Percentiles rank a stretch among this genome's conserved stretches.
These are phyloP conservation scores for Catharus fuscescens DNA, from an alignment of 2,113 vertebrate genomes.

Conservation along the genomic window DNA sequence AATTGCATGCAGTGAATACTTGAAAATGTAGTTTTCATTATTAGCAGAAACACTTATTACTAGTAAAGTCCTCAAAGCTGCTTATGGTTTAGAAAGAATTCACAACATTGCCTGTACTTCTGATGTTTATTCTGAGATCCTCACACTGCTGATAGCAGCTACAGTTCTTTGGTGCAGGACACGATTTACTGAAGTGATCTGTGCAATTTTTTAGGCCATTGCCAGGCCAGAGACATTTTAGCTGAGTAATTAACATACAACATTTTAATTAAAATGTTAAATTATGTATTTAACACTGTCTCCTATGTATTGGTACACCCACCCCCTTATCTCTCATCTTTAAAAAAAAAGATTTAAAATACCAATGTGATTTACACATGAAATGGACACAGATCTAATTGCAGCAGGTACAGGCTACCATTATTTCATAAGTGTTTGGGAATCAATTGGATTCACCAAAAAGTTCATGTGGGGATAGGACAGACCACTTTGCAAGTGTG, in stretches of 20 bases:
- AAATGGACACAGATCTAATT: neutral
- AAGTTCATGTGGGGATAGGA: accelerated
- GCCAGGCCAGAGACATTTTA: neutral
- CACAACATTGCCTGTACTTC: neutral
- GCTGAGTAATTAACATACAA: neutral
- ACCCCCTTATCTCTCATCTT: accelerated
- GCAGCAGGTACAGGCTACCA: neutral
- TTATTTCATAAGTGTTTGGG: neutral
- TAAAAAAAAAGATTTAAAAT: neutral
- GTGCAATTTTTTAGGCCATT: neutral
- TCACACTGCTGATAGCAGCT: neutral
- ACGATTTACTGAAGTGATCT: neutral
- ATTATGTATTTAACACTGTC: neutral
- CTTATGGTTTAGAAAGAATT: neutral
- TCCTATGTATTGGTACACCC: neutral
- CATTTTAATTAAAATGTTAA: neutral
- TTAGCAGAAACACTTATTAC: neutral
- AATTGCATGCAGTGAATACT: neutral
- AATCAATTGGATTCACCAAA: neutral
- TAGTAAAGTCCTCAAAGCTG: neutral
- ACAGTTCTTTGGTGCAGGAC: neutral
- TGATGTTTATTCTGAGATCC: neutral
- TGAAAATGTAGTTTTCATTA: neutral
- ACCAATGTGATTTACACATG: neutral
- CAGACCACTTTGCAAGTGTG: neutral